A percentile compares a stretch with the other conserved stretches of the same genome.
Evolutionary conservation across 1,140 invertebrate species (phyloP).

Genomic region (Drosophila guanche): DNA sequence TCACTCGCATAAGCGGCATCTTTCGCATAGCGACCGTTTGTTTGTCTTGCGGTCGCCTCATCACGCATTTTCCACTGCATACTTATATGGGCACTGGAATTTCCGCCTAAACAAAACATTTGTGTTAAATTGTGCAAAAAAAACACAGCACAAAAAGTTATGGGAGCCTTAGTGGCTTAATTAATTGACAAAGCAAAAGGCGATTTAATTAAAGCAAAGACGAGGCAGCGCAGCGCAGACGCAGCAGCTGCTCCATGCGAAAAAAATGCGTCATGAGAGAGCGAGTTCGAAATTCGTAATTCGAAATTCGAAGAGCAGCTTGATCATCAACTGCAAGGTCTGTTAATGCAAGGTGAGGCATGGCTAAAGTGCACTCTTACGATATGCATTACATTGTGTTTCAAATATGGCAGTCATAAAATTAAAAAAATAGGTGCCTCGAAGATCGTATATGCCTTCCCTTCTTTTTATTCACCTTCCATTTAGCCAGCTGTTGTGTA

Average conservation of each 20-base stretch:
- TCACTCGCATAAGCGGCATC: conserved; percentile 39
- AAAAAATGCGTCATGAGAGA: not conserved
- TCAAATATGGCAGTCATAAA: no score
- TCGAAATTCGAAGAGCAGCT: conserved; percentile 46
- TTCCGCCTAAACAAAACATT: not conserved
- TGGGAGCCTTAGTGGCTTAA: conserved; percentile 32
- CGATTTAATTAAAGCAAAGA: conserved; percentile 59
- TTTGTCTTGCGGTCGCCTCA: conserved; percentile 25
- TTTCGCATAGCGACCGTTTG: conserved; percentile 22
- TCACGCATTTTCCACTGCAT: conserved; percentile 60
- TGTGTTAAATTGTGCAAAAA: conserved; percentile 19
- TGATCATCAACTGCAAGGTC: not conserved
- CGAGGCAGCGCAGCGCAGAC: conserved; percentile 21
- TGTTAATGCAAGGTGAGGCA: no score
- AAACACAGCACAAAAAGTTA: conserved; percentile 12
- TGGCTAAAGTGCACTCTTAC: no score
- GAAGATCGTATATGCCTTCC: no score
- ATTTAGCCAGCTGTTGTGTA: no score
- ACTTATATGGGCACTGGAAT: conserved; percentile 65
- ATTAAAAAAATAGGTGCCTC: no score
- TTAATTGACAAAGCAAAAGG: conserved; percentile 60
- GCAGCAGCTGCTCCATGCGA: conserved; percentile 31
- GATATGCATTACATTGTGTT: no score
- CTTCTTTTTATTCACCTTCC: no score
- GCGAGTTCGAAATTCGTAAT: conserved; percentile 40